Conservation (phyloP, 2,113 vertebrate genomes). For the Probosciger aterrimus region DNA sequence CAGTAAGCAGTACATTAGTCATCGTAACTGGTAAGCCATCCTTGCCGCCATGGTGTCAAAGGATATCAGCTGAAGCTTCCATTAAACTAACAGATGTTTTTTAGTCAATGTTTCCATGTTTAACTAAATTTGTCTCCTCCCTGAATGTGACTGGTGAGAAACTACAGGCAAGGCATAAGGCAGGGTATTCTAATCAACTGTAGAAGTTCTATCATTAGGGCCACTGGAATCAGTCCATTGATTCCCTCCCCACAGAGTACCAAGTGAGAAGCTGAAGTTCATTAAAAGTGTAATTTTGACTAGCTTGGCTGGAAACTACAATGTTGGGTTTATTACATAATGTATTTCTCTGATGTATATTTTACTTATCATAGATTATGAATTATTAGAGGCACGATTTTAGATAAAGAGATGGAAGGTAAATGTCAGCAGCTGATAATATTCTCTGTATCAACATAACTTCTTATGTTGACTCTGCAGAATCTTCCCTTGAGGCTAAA, state of each 20-base stretch:
- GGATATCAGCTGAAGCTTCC: background rate
- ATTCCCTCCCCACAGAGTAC: background rate
- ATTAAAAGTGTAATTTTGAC: constrained; percentile 37
- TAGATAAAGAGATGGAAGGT: constrained; percentile 26
- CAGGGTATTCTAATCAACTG: background rate
- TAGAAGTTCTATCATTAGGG: background rate
- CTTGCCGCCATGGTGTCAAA: background rate
- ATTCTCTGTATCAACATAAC: constrained; percentile 42
- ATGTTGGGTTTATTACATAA: background rate
- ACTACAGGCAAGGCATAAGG: background rate
- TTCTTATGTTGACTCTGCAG: constrained; percentile 8
- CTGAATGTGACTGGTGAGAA: background rate
- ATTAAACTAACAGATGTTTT: background rate
- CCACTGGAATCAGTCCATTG: background rate
- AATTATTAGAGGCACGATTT: constrained; percentile 50
- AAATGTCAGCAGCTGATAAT: constrained; percentile 67
- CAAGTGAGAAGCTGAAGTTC: background rate
- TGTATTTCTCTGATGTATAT: constrained; percentile 50
- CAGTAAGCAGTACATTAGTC: background rate
- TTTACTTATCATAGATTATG: constrained; percentile 52
- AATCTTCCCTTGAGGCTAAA: constrained; percentile 21
- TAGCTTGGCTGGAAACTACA: background rate
- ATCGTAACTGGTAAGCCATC: background rate
- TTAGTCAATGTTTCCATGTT: background rate
- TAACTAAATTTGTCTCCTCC: background rate